A percentile compares a stretch with the other conserved stretches of the same genome.
Conservation (phyloP, 2,888 invertebrate species). For the Mythimna ferrago region DNA sequence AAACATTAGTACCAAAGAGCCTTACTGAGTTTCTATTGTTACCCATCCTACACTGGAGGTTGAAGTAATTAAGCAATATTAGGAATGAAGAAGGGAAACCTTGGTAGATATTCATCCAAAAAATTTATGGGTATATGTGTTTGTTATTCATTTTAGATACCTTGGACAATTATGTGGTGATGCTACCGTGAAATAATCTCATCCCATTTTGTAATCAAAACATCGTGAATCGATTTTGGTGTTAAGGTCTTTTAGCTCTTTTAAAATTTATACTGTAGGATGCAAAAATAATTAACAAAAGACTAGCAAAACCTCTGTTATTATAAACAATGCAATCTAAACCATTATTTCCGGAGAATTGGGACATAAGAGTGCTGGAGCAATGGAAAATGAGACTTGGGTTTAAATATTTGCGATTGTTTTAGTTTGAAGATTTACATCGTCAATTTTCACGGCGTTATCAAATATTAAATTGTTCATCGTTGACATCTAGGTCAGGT, state of each 20-base stretch:
- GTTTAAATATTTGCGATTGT: constrained; percentile 39
- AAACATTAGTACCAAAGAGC: constrained; percentile 74
- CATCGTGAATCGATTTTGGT: constrained; percentile 37
- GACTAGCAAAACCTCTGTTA: constrained; percentile 68
- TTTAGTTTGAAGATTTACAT: constrained; percentile 47
- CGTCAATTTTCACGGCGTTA: constrained; percentile 64
- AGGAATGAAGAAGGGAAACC: constrained; percentile 79
- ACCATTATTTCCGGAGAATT: constrained; percentile 70
- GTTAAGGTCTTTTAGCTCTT: constrained; percentile 50
- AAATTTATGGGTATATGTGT: constrained; percentile 60
- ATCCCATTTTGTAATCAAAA: constrained; percentile 34
- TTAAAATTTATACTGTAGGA: constrained; percentile 40
- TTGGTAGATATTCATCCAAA: constrained; percentile 69
- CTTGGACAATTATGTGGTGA: constrained; percentile 55
- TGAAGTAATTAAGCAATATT: constrained; percentile 86
- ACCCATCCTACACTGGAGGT: constrained; percentile 77
- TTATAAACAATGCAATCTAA: constrained; percentile 69
- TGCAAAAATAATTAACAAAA: constrained; percentile 65
- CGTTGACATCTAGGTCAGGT: constrained; percentile 66
- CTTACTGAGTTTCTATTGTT: constrained; percentile 82
- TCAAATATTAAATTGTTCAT: constrained; percentile 65
- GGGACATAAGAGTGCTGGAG: constrained; percentile 55
- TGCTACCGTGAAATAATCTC: constrained; percentile 45
- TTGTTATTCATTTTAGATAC: constrained; percentile 59
- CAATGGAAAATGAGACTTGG: constrained; percentile 49